Base-by-base conservation (phyloP, 2,888 invertebrate genomes). In the Tiphia femorata region DNA sequence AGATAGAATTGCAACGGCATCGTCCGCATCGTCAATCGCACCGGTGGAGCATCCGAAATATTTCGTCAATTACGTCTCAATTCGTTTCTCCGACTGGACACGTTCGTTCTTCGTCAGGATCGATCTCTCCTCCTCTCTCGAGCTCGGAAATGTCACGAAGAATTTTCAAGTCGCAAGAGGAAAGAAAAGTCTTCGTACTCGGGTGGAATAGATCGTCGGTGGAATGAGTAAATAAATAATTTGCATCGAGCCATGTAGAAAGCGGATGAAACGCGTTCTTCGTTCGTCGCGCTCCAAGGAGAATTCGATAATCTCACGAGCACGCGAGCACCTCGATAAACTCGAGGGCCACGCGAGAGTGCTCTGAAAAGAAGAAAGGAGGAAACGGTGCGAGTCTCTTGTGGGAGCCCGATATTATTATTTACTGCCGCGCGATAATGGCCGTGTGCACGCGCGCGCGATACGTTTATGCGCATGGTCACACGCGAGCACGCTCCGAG, bases 1-100 rank as follows among this genome's bases (percentile, higher is more conserved):
- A 68, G 58, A 58, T 55, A 35, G 67, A 62, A 67, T 66, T 49
- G 51, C 63, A 49, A 67, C 64, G 61, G 56, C 62, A 73, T 73
- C 62, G 58, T 60, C 65, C 58, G 57, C 53, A 56, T 50, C 58
- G 38, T 40, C 20, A 40, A n/a, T 49, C 48, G 16, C 21, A 14
- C 12, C 21, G 10, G n/a, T n/a, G 19, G 41, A 43, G 54, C 25
- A 55, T 56, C 48, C 37, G 40, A 54, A 44, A 53, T 51, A 60
- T 53, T 58, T 40, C 19, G 29, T 20, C 37, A 23, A 40, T 50
- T 46, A 58, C 57, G 54, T 56, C 61, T 66, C 56, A 64, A 61
- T 64, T 29, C 29, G 29, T n/a, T 29, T 12, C 3, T 29, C 29
- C 10, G 3, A 10, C 3, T 12, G 29, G 29, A n/a, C n/a, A n/a